phyloP scores from a whole-genome alignment of 2,113 vertebrate species.

The Sus scrofa region DNA sequence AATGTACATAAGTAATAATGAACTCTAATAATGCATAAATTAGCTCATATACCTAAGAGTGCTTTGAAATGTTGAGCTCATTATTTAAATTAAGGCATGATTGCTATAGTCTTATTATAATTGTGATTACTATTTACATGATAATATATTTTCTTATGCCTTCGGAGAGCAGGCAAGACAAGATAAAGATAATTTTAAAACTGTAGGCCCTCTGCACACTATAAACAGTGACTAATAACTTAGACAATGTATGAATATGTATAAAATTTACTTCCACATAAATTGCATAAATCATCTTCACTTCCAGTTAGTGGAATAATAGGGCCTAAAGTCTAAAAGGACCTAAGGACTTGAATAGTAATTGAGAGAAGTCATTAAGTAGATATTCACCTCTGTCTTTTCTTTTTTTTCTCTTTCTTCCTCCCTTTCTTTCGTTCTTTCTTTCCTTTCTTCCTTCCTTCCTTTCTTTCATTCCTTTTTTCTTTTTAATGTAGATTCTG shows the following conservation, averaged over 20 bases:
- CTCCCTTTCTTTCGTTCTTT: no score
- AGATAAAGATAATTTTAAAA: background rate
- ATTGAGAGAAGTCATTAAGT: background rate
- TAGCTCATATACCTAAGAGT: background rate
- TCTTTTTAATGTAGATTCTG: no score
- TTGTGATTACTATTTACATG: constrained; percentile 31
- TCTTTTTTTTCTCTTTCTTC: background rate
- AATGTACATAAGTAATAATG: background rate
- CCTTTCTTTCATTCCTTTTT: no score
- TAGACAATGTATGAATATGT: background rate
- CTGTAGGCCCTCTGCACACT: background rate
- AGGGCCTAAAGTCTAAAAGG: background rate
- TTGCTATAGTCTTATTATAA: constrained; percentile 35
- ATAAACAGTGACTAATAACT: constrained; percentile 26
- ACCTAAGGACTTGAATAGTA: constrained; percentile 20
- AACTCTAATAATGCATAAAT: constrained; percentile 8
- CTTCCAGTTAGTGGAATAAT: background rate
- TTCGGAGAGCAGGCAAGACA: background rate
- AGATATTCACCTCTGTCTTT: background rate
- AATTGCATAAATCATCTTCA: background rate
- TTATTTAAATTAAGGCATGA: constrained; percentile 42
- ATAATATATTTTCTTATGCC: constrained; percentile 24
- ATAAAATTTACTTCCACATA: background rate
- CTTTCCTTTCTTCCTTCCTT: no score
- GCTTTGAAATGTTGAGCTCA: constrained; percentile 19